A percentile compares a stretch with the other conserved stretches of the same genome.
phyloP scores from a whole-genome alignment of 2,797 vertebrate species.

The Microhierax caerulescens region DNA sequence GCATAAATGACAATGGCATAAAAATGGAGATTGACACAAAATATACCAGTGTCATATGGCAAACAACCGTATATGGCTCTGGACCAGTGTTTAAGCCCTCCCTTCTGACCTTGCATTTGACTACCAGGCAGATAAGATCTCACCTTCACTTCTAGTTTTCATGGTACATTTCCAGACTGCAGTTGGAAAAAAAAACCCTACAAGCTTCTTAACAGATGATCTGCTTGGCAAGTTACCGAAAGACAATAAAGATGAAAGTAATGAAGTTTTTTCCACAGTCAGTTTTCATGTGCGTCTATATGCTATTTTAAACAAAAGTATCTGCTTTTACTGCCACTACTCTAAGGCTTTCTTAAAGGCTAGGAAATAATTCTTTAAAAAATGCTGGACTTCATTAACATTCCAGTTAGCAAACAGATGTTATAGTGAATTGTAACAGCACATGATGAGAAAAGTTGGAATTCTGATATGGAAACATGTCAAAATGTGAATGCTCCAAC shows the following conservation, averaged over 20 bases:
- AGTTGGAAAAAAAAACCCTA: background rate
- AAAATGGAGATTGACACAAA: background rate
- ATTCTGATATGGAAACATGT: background rate
- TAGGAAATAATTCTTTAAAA: background rate
- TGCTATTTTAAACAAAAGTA: conserved; percentile 39
- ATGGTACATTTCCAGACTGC: background rate
- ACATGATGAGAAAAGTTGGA: background rate
- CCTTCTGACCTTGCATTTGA: background rate
- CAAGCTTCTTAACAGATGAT: background rate
- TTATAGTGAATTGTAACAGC: background rate
- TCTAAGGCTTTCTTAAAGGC: background rate
- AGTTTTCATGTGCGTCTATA: background rate
- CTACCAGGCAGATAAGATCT: background rate
- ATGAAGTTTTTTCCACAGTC: background rate
- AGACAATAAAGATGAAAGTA: conserved; percentile 25
- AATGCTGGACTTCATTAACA: background rate
- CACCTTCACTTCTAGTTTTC: background rate
- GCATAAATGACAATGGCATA: background rate
- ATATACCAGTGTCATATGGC: background rate
- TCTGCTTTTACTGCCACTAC: conserved; percentile 2
- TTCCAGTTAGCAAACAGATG: conserved; percentile 23
- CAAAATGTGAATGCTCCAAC: background rate
- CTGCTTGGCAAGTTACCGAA: background rate
- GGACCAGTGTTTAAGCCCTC: background rate
- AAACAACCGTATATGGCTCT: background rate